These are phyloP conservation scores for Bilobella aurantiaca DNA, from an alignment of 1,140 invertebrate species.

Conservation along the genomic window DNA sequence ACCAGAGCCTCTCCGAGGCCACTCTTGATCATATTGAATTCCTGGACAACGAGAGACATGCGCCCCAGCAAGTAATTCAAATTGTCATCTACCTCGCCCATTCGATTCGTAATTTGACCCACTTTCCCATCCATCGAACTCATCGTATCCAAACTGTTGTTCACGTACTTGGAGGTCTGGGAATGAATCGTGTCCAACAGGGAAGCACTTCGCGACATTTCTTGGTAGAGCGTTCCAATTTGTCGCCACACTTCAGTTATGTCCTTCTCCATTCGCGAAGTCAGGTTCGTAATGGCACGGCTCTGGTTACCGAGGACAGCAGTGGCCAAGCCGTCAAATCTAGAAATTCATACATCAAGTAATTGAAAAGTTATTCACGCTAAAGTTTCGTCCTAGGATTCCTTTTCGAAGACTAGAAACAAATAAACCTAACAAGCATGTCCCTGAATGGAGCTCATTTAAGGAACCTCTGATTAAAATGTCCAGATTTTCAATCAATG, in stretches of 20 bases:
- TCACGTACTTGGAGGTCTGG: slow-evolving; percentile 68
- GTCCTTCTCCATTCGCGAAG: slow-evolving; percentile 63
- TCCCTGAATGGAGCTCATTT: too few species aligned
- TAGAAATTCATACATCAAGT: slow-evolving; percentile 14
- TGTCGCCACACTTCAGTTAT: slow-evolving; percentile 72
- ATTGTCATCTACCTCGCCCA: slow-evolving; percentile 70
- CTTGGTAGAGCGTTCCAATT: slow-evolving; percentile 76
- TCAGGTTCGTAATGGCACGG: slow-evolving; percentile 60
- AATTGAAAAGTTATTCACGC: too few species aligned
- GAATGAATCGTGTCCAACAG: slow-evolving; percentile 63
- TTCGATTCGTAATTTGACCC: slow-evolving; percentile 57
- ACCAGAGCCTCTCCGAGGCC: slow-evolving; percentile 32
- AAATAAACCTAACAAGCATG: too few species aligned
- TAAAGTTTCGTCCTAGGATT: too few species aligned
- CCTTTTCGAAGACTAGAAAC: too few species aligned
- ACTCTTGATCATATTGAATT: slow-evolving; percentile 71
- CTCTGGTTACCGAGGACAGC: slow-evolving; percentile 61
- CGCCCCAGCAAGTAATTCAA: slow-evolving; percentile 72
- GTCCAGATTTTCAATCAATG: too few species aligned
- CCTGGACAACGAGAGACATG: slow-evolving; percentile 67
- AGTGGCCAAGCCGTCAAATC: slow-evolving; percentile 38
- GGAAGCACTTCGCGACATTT: slow-evolving; percentile 62
- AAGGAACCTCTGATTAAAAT: too few species aligned
- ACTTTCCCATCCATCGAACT: slow-evolving; percentile 66
- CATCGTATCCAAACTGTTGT: slow-evolving; percentile 68